These are phyloP conservation scores for Heterodera carotae DNA, from an alignment of 1,140 invertebrate genomes.

Conservation along the genomic window DNA sequence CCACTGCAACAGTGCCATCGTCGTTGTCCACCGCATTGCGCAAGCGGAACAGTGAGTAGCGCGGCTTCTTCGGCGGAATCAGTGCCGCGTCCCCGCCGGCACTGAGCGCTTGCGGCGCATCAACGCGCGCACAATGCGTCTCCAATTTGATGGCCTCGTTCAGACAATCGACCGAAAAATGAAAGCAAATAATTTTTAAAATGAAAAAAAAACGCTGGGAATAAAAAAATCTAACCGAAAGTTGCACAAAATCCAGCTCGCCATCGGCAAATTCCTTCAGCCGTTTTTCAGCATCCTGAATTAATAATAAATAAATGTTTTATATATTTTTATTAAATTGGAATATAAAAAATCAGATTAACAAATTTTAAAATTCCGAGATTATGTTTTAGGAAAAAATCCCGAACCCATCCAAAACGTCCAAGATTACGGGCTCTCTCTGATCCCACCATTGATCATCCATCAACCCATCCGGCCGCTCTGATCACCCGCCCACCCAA, in stretches of 20 bases:
- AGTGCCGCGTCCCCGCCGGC: conserved; percentile 40
- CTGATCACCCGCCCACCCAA: too few species aligned
- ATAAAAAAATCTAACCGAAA: conserved; percentile 53
- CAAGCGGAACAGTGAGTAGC: conserved; percentile 61
- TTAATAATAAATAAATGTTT: too few species aligned
- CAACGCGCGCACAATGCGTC: conserved; percentile 38
- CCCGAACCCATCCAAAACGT: too few species aligned
- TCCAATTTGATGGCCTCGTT: conserved; percentile 65
- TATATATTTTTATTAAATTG: too few species aligned
- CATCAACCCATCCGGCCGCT: too few species aligned
- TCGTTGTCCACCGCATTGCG: conserved; percentile 37
- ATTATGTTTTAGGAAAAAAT: too few species aligned
- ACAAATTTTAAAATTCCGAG: too few species aligned
- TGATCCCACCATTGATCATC: too few species aligned
- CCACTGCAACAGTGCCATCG: not conserved
- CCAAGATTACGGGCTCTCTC: too few species aligned
- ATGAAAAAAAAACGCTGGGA: conserved; percentile 27
- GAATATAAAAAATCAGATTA: too few species aligned
- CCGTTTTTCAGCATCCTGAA: conserved; percentile 74
- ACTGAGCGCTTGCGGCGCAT: conserved; percentile 40
- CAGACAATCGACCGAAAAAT: conserved; percentile 55
- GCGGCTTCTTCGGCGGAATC: conserved; percentile 61
- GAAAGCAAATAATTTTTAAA: not conserved
- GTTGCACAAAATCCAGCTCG: conserved; percentile 72
- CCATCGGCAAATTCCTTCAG: conserved; percentile 71